Evolutionary conservation across 2,797 vertebrate genomes (phyloP), one percentile per base, ranked within the genome.

Genomic region (Tadarida brasiliensis): DNA sequence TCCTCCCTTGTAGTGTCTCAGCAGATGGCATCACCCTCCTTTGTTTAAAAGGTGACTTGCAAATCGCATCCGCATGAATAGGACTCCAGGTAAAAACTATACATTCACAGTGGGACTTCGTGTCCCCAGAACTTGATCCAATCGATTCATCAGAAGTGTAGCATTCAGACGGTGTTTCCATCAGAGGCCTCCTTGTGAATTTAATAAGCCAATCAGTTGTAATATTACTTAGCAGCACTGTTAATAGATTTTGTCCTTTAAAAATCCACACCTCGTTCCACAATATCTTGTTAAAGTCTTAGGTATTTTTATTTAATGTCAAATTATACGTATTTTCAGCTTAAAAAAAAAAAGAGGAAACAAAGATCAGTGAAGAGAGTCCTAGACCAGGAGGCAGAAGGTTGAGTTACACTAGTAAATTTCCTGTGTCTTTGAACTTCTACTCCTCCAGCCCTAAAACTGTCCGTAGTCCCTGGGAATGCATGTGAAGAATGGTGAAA

Each of bases 291-390:
- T 56, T 71, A 71, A 80, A 30, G 44, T 67, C n/a, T 65, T 19
- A 49, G 6, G 4, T n/a, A 71, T 84, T 87, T 92, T 85, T 7
- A 61, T 86, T 93, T 85, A 74, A 81, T 96, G 91, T 11, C 28
- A 77, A 85, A 49, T 82, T 84, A 92, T 12, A 12, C n/a, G 57
- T 67, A n/a, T 63, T 95, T 90, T 88, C 61, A 88, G 19, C 24
- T 73, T 28, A 30, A n/a, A 63, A 30, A 73, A 49, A 56, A 35
- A 54, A 61, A 15, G 30, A 89, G 44, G 22, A 56, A 65, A 85
- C 4, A 71, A 7, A 91, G 16, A 35, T 54, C 24, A 76, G 20
- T 57, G 16, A 77, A 67, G 19, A 93, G 16, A 35, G 10, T 44
- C 26, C 73, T 92, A 91, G 74, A 49, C 7, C 54, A 85, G 28